A percentile compares a stretch with the other conserved stretches of the same genome.
Conservation (phyloP, 2,888 invertebrate species). For the Mythimna ferrago region DNA sequence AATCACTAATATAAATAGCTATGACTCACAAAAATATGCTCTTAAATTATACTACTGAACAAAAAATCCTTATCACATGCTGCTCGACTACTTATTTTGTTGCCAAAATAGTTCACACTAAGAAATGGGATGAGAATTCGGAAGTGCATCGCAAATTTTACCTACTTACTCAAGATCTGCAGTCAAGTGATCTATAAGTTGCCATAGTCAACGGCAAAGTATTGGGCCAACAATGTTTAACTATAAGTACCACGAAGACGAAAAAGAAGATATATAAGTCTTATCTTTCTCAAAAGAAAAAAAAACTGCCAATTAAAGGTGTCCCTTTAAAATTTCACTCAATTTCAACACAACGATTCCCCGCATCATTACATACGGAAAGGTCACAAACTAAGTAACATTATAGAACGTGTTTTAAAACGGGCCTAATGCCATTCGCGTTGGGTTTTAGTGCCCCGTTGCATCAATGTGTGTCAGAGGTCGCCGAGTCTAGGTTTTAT, state of each 20-base stretch:
- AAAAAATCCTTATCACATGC: too few relatives aligned
- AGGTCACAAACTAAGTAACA: conserved; percentile 64
- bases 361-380: conserved; percentile 54
- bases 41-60: too few relatives aligned
- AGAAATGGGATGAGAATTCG: background rate
- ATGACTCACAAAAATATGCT: too few relatives aligned
- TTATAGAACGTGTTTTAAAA: conserved; percentile 66
- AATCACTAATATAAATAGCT: too few relatives aligned
- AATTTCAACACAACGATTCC: conserved; percentile 56
- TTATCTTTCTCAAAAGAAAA: too few relatives aligned
- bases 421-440: conserved; percentile 60
- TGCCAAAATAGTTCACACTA: too few relatives aligned
- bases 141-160: background rate
- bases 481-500: conserved; percentile 71
- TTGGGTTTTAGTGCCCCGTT: conserved; percentile 62
- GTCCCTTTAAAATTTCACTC: conserved; percentile 53
- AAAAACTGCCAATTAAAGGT: background rate
- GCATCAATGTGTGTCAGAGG: conserved; percentile 69
- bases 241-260: too few relatives aligned
- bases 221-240: background rate
- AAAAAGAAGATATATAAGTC: too few relatives aligned
- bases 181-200: background rate
- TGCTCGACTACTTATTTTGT: too few relatives aligned
- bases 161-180: background rate
- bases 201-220: background rate